Base-by-base conservation (phyloP, 2,113 vertebrate species). In the Dendropsophus ebraccatus region DNA sequence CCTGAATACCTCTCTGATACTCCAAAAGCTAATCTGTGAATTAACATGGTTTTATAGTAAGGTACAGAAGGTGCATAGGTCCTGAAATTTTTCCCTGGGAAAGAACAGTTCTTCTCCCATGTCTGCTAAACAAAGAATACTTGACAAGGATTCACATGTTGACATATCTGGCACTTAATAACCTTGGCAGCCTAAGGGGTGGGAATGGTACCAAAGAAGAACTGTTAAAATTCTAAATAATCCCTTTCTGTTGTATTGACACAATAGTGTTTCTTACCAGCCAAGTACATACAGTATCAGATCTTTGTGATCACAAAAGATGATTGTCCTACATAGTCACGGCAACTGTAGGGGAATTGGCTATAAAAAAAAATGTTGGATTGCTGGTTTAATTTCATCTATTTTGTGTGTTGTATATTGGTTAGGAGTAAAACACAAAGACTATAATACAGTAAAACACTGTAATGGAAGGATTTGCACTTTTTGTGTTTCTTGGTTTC, bases 51-150 rank as follows among this genome's bases (percentile, higher is more conserved):
- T 45, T 81, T 58, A 62, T 47, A n/a, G 0, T 41, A 25, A 50
- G 17, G 47, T 73, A 28, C 81, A 72, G 65, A 19, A 56, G 81
- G 41, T 41, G 41, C 41, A 41, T 41, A 41, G 41, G 12, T 72
- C 67, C 35, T 54, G 67, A 50, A 82, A 69, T 73, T 28, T 73
- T 54, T 83, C 67, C 67, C 21, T 56, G 81, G 47, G 47, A 82
- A 82, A 82, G 45, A 70, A 70, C 81, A 82, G 4, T 70, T 54
- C 28, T 6, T 41, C 45, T 82, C 69, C 50, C 62, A 47, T 35
- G 25, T 82, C 45, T 82, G n/a, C 25, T 82, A 54, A 82, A 52
- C 45, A 82, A 69, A 82, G 62, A 82, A 82, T 82, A 52, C 62
- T 70, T 82, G 81, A 82, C 81, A 83, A 69, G 67, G 67, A 7